Base-by-base conservation (phyloP, 1,140 invertebrate genomes). In the Diplogasteroides magnus region DNA sequence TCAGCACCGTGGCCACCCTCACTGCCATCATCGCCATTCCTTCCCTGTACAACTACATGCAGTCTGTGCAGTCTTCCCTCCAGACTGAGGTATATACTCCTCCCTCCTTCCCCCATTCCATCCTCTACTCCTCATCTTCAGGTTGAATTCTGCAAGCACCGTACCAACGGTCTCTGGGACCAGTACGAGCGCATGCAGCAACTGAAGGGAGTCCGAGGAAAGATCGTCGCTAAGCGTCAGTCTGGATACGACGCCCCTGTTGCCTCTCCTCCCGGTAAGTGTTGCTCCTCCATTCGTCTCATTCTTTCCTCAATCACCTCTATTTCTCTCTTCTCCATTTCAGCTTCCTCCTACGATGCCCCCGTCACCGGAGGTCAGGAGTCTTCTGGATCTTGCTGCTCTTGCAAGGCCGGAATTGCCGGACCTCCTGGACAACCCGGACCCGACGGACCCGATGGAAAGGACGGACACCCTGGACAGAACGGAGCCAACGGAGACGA, bases 31-130 rank as follows among this genome's bases (percentile, higher is more conserved):
- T 81, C 32, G 80, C 79, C 15, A 67, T 81, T 29, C 79, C 79
- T 29, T 78, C 83, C 77, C 74, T 82, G 32, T 83, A 82, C 79
- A 78, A 71, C 62, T 82, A 83, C 65, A 81, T 82, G 19, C 80
- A 80, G 48, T 67, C 58, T 28, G 83, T 82, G 74, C 80, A 82
- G 61, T 74, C 69, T 82, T 82, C 73, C 82, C 81, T 68, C 83
- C 82, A 56, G 31, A 32, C 19, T 11, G 37, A 57, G 14, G 56
- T 57, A 15, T 2, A 23, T 25, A 28, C 0, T 37, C 67, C 15
- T 26, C 13, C 64, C 56, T 60, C 64, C 0, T 25, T 67, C 48
- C 48, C 13, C 48, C 64, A 13, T 0, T 19, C 48, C 3, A 13
- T 67, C 25, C 19, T 37, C 15, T 25, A 11, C 15, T 15, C 29